Evolutionary conservation across 2,113 vertebrate species (phyloP).

Genomic region (Heterotilapia buettikoferi): DNA sequence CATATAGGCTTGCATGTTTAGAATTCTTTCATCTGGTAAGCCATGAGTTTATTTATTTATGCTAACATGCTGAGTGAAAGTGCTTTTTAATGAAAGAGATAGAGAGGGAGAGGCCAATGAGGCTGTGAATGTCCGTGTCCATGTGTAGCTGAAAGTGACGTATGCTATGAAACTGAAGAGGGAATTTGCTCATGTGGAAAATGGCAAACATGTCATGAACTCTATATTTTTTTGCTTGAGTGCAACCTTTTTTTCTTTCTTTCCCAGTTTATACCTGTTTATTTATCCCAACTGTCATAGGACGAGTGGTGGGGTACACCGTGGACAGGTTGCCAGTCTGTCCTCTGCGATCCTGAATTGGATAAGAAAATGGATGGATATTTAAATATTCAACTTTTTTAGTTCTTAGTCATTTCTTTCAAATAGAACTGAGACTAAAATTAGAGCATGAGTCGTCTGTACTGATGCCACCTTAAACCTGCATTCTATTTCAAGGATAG

Average conservation of each 20-base stretch:
- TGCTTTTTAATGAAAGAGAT: constrained; percentile 43
- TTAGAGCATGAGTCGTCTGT: not conserved
- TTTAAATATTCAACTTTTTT: not conserved
- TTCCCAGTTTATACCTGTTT: not conserved
- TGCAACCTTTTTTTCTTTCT: not conserved
- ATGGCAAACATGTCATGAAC: constrained; percentile 21
- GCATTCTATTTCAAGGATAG: not conserved
- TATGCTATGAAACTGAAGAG: not conserved
- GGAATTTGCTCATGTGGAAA: constrained; percentile 24
- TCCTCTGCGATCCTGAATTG: not conserved
- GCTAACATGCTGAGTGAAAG: constrained; percentile 31
- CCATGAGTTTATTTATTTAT: constrained; percentile 51
- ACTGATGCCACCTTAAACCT: not conserved
- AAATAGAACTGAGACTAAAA: not conserved
- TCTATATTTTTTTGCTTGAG: not conserved
- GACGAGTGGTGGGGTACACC: not conserved
- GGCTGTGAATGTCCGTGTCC: constrained; percentile 8
- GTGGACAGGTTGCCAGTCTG: not conserved
- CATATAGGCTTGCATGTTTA: not conserved
- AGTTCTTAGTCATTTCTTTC: not conserved
- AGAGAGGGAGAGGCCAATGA: constrained; percentile 1
- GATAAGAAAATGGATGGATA: not conserved
- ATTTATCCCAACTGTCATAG: not conserved
- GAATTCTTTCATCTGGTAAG: not conserved
- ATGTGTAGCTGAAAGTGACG: not conserved